phyloP scores from a whole-genome alignment of 2,888 invertebrate species.

The Lasiommata megera region DNA sequence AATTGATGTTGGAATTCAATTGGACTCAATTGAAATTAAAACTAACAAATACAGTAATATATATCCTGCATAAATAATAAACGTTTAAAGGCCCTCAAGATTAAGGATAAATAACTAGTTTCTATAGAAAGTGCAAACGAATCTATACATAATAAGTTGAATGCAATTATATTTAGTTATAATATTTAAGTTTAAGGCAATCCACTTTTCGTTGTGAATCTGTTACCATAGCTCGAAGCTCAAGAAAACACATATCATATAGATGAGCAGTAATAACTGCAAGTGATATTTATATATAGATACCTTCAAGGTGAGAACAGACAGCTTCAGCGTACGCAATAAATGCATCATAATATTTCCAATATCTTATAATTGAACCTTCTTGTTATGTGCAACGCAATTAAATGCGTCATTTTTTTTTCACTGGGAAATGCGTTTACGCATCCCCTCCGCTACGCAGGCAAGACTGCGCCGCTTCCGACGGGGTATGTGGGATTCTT shows the following conservation, averaged over 20 bases:
- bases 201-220: conserved; percentile 50
- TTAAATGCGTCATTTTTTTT: too few species aligned
- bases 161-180: conserved; percentile 45
- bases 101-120: conserved; percentile 45
- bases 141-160: conserved; percentile 63
- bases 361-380: too few species aligned
- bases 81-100: conserved; percentile 11
- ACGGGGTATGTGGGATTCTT: too few species aligned
- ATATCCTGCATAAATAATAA: neutral
- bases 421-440: too few species aligned
- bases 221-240: conserved; percentile 71
- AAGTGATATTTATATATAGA: conserved; percentile 27
- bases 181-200: conserved; percentile 40
- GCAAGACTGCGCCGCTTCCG: too few species aligned
- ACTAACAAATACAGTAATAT: neutral
- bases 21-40: neutral
- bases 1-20: neutral
- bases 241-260: conserved; percentile 72
- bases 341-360: too few species aligned
- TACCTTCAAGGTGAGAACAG: conserved; percentile 12
- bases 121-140: conserved; percentile 49
- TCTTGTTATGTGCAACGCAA: too few species aligned
- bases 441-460: too few species aligned
- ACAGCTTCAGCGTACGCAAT: neutral
- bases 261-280: conserved; percentile 15